These are phyloP conservation scores for Rhea pennata DNA, from an alignment of 2,113 vertebrate species.

Conservation along the genomic window DNA sequence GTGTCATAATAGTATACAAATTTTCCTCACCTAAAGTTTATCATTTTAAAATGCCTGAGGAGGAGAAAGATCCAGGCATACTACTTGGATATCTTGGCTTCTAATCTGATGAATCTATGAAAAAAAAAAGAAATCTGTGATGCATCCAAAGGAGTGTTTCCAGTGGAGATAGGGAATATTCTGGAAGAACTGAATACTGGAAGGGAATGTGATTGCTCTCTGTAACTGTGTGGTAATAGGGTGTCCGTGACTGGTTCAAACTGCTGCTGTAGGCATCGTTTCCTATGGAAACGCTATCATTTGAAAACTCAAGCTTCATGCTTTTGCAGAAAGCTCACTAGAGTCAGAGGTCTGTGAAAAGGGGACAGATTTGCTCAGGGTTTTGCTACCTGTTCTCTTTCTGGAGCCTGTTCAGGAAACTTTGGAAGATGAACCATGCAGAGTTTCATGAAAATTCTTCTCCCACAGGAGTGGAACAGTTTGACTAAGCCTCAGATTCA, in stretches of 20 bases:
- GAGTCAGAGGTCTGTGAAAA: background rate
- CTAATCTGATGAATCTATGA: background rate
- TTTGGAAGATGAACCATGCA: slow-evolving; percentile 40
- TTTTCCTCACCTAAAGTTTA: background rate
- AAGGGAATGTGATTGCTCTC: background rate
- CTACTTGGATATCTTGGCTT: background rate
- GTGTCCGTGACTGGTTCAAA: background rate
- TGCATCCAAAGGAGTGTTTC: background rate
- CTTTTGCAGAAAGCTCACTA: background rate
- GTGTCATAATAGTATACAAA: background rate
- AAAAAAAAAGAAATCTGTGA: background rate
- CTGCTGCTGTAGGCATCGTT: background rate
- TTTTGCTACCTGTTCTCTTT: background rate
- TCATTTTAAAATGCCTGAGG: background rate
- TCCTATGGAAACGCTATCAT: background rate
- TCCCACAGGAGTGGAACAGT: slow-evolving; percentile 33
- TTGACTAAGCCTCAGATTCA: slow-evolving; percentile 54
- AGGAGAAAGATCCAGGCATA: background rate
- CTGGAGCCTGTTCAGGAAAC: slow-evolving; percentile 20
- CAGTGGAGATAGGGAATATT: background rate
- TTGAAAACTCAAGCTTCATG: background rate
- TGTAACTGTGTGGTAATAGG: background rate
- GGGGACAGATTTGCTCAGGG: background rate
- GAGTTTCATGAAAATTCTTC: slow-evolving; percentile 37
- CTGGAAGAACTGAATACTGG: background rate